Evolutionary conservation across 1,140 invertebrate genomes (phyloP).

Genomic region (Grapholita molesta): DNA sequence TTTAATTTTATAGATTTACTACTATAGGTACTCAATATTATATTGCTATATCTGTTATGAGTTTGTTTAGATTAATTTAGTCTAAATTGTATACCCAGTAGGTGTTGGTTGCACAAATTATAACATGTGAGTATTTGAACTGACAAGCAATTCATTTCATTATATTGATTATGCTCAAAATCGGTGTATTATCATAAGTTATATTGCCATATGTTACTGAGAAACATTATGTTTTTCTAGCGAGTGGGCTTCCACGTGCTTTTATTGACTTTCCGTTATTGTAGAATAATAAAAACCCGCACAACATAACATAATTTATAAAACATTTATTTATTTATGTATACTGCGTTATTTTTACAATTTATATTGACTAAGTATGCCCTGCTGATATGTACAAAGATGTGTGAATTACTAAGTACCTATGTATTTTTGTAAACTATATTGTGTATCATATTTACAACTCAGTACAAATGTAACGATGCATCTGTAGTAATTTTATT

Average conservation of each 20-base stretch:
- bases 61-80: slow-evolving; percentile 10
- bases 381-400: slow-evolving; percentile 16
- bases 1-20: slow-evolving; percentile 15
- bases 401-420: slow-evolving; percentile 15
- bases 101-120: slow-evolving; percentile 6
- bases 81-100: background rate
- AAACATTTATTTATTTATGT: slow-evolving; percentile 5
- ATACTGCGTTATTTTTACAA: background rate
- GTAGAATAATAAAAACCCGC: background rate
- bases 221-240: slow-evolving; percentile 5
- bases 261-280: slow-evolving; percentile 7
- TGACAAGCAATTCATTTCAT: slow-evolving; percentile 2
- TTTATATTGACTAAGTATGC: background rate
- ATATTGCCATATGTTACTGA: slow-evolving; percentile 5
- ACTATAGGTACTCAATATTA: slow-evolving; percentile 9
- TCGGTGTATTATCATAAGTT: slow-evolving; percentile 8
- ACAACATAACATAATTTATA: background rate
- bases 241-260: slow-evolving; percentile 10
- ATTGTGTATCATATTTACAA: slow-evolving; percentile 1
- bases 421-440: slow-evolving; percentile 17
- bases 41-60: slow-evolving; percentile 1
- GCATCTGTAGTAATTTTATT: background rate
- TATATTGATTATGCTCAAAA: slow-evolving; percentile 10
- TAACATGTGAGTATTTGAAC: background rate
- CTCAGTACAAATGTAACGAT: background rate